Base-by-base conservation (phyloP, 2,797 vertebrate genomes). In the Melanotaenia nigrans region DNA sequence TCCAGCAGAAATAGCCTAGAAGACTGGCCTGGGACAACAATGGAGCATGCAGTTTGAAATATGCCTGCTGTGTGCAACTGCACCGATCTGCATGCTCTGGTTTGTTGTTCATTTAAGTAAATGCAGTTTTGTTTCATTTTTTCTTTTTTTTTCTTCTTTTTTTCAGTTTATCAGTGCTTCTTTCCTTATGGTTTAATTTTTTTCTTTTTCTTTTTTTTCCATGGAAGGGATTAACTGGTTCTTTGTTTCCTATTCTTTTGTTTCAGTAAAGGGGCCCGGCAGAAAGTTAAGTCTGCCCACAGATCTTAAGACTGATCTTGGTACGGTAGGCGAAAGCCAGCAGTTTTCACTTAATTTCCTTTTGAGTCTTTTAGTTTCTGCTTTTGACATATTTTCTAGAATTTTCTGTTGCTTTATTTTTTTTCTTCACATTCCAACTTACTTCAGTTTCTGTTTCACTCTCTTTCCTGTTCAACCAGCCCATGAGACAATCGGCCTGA, bases 221-320 rank as follows among this genome's bases (percentile, higher is more conserved):
- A 90, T 92, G 92, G 61, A 90, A 85, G 82, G 79, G 91, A 95
- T 94, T 95, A 95, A 95, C 92, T 88, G 85, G 84, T 91, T 87
- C 88, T 92, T 92, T 94, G 87, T 95, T 92, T 93, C 92, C 92
- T 97, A 96, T 97, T 95, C 96, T 96, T 97, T 98, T 96, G 95
- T 99, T 98, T 96, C 97, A 98, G 97, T 99, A 93, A 99, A 98
- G 96, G 96, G 97, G 95, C 97, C 97, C 82, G 93, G 95, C 95
- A 98, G 97, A 98, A 98, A 99, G 95, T 97, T 99, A 98, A 99
- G 97, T 97, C 96, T 99, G 96, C 97, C 97, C 93, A 99, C 96
- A 96, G 96, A 98, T 97, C 96, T 98, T 98, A 98, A 99, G 96
- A 95, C 96, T 96, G 96, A 98, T 97, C 97, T 99, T 96, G 96